phyloP scores from a whole-genome alignment of 92 coral and sea anemone genomes.

The Siderastrea siderea region DNA sequence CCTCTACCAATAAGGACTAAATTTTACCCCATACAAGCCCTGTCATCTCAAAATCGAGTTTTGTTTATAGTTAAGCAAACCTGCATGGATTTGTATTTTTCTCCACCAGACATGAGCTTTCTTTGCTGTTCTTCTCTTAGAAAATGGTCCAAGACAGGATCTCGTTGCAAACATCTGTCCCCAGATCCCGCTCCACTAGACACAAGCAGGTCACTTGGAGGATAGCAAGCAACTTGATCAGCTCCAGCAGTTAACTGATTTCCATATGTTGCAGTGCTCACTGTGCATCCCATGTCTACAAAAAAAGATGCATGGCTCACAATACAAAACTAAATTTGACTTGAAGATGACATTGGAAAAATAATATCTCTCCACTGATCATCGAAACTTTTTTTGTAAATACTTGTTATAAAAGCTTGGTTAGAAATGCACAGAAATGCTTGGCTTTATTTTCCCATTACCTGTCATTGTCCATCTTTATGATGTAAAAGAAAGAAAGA shows the following conservation, averaged over 20 bases:
- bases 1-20: no score
- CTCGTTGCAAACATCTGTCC: conserved; percentile 28
- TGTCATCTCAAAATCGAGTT: no score
- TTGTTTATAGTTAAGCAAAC: conserved; percentile 14
- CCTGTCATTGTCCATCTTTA: no score
- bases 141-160: conserved; percentile 49
- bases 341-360: background rate
- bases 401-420: background rate
- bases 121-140: conserved; percentile 48
- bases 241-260: background rate
- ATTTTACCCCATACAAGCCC: no score
- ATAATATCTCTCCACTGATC: background rate
- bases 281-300: background rate
- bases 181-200: background rate
- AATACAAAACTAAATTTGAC: background rate
- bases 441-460: no score
- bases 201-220: background rate
- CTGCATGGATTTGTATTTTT: conserved; percentile 74
- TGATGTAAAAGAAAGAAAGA: no score
- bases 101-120: conserved; percentile 17
- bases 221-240: background rate
- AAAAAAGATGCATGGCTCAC: background rate
- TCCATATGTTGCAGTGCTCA: background rate
- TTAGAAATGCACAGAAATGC: no score
- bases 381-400: background rate